Evolutionary conservation across 2,797 vertebrate species (phyloP).

Genomic region (Thunnus albacares): DNA sequence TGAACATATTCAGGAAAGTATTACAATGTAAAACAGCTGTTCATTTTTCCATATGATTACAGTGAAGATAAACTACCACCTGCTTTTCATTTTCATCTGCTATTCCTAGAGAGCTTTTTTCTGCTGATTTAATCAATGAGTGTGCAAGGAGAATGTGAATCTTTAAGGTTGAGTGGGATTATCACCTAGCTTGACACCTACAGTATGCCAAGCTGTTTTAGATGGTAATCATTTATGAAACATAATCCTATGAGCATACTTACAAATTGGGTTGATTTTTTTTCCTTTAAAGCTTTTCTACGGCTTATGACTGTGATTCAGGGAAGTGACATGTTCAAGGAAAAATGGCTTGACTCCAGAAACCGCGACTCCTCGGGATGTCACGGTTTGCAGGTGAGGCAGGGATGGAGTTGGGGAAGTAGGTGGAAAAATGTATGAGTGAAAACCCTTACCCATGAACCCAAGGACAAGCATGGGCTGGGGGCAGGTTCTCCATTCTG

Average conservation of each 20-base stretch:
- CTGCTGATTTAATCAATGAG: conserved; percentile 21
- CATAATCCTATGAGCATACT: conserved; percentile 27
- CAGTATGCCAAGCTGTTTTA: background rate
- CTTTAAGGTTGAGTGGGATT: conserved; percentile 30
- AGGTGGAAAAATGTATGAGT: conserved; percentile 44
- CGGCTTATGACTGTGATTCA: conserved; percentile 14
- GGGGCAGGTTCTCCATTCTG: conserved; percentile 87
- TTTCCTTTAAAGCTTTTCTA: conserved; percentile 68
- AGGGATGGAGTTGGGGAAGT: conserved; percentile 21
- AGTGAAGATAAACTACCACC: background rate
- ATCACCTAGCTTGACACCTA: background rate
- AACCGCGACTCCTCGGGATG: conserved; percentile 14
- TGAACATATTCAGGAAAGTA: conserved; percentile 1
- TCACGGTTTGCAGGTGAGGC: conserved; percentile 24
- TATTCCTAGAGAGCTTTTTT: conserved; percentile 4
- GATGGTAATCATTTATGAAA: conserved; percentile 3
- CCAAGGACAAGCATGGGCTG: conserved; percentile 88
- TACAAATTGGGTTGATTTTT: conserved; percentile 59
- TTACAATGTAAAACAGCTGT: conserved; percentile 17
- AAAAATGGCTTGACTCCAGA: conserved; percentile 9
- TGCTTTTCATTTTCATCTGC: background rate
- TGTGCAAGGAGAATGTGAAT: background rate
- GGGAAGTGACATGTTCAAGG: background rate
- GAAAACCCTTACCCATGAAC: conserved; percentile 88
- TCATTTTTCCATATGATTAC: background rate